These are phyloP conservation scores for Glaucomys volans DNA, from an alignment of 2,113 vertebrate species.

Conservation along the genomic window DNA sequence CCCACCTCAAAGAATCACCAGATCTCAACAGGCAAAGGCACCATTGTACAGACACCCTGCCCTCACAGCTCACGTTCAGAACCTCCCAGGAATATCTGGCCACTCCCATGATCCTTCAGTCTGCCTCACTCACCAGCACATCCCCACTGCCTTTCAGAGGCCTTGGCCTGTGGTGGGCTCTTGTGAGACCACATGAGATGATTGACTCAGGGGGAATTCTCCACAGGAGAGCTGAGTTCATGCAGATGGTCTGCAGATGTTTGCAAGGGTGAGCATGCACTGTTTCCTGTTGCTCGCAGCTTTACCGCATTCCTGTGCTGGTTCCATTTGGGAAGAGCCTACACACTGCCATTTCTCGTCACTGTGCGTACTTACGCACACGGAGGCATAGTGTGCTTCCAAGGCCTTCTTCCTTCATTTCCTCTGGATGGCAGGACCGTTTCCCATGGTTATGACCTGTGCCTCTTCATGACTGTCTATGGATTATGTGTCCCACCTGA, in stretches of 20 bases:
- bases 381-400: not conserved
- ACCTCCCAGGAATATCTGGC: not conserved
- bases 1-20: not conserved
- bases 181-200: not conserved
- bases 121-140: not conserved
- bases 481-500: not conserved
- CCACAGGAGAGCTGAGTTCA: not conserved
- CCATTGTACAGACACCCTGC: not conserved
- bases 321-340: not conserved
- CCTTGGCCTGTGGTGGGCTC: not conserved
- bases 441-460: not conserved
- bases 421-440: not conserved
- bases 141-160: not conserved
- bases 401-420: not conserved
- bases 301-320: not conserved
- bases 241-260: not conserved
- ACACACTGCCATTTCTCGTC: not conserved
- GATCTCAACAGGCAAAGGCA: not conserved
- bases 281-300: not conserved
- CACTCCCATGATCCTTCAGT: too few species aligned
- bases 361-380: not conserved
- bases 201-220: not conserved
- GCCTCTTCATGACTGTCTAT: not conserved
- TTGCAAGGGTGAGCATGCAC: not conserved
- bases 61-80: not conserved